Evolutionary conservation across 1,140 invertebrate genomes (phyloP).

Genomic region (Homalodisca vitripennis): DNA sequence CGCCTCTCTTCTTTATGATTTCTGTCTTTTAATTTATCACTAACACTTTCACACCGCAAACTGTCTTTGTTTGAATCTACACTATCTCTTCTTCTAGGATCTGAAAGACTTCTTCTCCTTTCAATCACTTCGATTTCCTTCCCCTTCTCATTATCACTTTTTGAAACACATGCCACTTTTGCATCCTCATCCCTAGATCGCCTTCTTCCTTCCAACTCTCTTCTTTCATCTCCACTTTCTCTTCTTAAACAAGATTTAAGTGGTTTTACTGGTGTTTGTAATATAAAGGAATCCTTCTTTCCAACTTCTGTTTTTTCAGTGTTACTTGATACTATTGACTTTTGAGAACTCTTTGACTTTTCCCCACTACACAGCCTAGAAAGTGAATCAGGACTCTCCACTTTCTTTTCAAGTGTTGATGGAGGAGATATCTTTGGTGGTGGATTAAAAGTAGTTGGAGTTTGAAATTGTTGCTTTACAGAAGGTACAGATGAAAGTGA

Average conservation of each 20-base stretch:
- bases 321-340: slow-evolving; percentile 5
- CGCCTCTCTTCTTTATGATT: slow-evolving; percentile 37
- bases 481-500: slow-evolving; percentile 29
- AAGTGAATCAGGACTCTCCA: neutral
- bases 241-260: slow-evolving; percentile 34
- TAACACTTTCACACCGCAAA: slow-evolving; percentile 32
- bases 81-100: slow-evolving; percentile 28
- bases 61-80: slow-evolving; percentile 29
- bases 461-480: slow-evolving; percentile 32
- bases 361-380: slow-evolving; percentile 21
- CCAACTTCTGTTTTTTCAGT: slow-evolving; percentile 29
- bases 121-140: slow-evolving; percentile 39
- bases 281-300: slow-evolving; percentile 22
- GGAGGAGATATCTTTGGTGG: slow-evolving; percentile 38
- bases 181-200: slow-evolving; percentile 40
- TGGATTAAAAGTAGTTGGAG: slow-evolving; percentile 23
- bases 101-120: slow-evolving; percentile 37
- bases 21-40: slow-evolving; percentile 39
- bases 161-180: slow-evolving; percentile 33
- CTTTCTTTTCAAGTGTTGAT: slow-evolving; percentile 30
- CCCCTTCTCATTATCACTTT: slow-evolving; percentile 39
- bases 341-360: slow-evolving; percentile 31
- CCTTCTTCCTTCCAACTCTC: slow-evolving; percentile 31
- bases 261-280: slow-evolving; percentile 26
- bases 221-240: slow-evolving; percentile 36